Evolutionary conservation across 1,140 invertebrate genomes (phyloP), one percentile per base, ranked within the genome.

Genomic region (Eciton burchellii): DNA sequence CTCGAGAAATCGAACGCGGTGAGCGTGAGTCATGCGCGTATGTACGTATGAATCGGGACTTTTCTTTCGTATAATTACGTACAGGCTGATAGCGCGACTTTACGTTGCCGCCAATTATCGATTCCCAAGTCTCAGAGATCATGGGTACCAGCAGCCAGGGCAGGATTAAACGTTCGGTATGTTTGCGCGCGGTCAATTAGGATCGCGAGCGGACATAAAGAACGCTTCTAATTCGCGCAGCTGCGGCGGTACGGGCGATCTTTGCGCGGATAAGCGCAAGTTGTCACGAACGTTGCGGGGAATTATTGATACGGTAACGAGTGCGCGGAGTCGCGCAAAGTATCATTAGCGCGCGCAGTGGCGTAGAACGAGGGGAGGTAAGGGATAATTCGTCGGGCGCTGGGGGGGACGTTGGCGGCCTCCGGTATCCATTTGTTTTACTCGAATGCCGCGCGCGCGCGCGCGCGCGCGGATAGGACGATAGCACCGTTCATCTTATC

Each of bases 401-500:
- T 85, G 54, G 63, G 54, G 87, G 87, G 73, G 70, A 88, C 86
- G 79, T 88, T 88, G 86, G 86, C 84, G 86, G 86, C 83, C 81
- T 76, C 56, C 74, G 59, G 84, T 88, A 85, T 35, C 56, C 87
- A 88, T 88, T 88, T 88, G 86, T 88, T 88, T 85, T 66, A 70
- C 81, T 76, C 56, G 76, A 81, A 57, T 57, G 60, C 49, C 49
- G 68, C 66, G 62, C 83, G 63, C 49, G n/a, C n/a, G n/a, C n/a
- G n/a, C n/a, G n/a, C n/a, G n/a, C n/a, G n/a, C n/a, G n/a, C n/a
- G n/a, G 87, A 85, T 88, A 89, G 84, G 82, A 81, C 88, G 66
- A n/a, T n/a, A 86, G 82, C 60, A 84, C 82, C 88, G 88, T 89
- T 74, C 84, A 88, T 89, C 88, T 89, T 89, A 83, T 77, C 52